Evolutionary conservation across 2,797 vertebrate genomes (phyloP).

Genomic region (Hafferia zeledoni): DNA sequence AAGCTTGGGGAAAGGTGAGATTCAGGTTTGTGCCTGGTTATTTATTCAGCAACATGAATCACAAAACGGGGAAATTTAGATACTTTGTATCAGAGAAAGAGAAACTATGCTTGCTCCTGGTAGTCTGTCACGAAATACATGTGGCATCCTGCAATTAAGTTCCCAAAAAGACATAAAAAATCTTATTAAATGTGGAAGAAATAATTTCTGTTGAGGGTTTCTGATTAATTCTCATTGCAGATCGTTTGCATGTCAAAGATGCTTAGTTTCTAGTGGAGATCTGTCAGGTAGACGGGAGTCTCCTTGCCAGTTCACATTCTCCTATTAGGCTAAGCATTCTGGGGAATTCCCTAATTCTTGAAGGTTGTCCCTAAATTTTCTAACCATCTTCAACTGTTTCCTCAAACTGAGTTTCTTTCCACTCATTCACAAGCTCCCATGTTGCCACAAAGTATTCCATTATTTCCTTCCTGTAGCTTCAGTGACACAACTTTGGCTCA

Average conservation of each 20-base stretch:
- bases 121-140: background rate
- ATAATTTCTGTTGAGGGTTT: background rate
- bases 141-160: background rate
- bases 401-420: background rate
- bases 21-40: background rate
- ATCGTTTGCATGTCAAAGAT: background rate
- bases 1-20: background rate
- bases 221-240: background rate
- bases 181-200: background rate
- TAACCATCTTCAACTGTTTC: background rate
- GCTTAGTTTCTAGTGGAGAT: background rate
- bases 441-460: fast-evolving
- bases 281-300: background rate
- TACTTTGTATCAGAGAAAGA: background rate
- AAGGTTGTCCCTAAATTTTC: background rate
- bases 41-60: background rate
- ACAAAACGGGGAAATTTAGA: background rate
- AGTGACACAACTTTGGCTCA: background rate
- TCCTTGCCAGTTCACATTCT: background rate
- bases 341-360: background rate
- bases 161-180: background rate
- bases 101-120: background rate
- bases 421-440: background rate
- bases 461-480: background rate
- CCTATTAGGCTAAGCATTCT: background rate